Percentiles rank a stretch among this genome's conserved stretches.
phyloP scores from a whole-genome alignment of 2,888 invertebrate species.

The Smittia aterrima region DNA sequence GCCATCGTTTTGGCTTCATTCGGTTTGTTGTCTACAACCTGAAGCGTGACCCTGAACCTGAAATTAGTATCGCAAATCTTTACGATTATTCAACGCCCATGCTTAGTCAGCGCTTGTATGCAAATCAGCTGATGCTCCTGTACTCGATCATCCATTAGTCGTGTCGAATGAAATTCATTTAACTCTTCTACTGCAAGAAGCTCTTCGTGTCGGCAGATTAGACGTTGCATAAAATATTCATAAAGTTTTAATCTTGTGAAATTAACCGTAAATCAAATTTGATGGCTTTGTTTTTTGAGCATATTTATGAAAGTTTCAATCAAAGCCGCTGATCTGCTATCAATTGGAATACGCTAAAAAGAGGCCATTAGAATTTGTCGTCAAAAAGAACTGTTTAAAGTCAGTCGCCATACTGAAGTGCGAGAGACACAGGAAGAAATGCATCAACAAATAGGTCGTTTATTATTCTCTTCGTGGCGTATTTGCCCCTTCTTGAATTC shows the following conservation, averaged over 20 bases:
- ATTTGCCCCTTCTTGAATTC: constrained; percentile 26
- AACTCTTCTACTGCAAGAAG: neutral
- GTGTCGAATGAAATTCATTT: neutral
- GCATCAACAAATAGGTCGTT: constrained; percentile 35
- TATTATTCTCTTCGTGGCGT: constrained; percentile 21
- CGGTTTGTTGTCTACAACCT: neutral
- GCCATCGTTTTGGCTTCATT: neutral
- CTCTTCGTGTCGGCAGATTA: too few species aligned
- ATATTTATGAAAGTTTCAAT: too few species aligned
- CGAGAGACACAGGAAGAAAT: constrained; percentile 25
- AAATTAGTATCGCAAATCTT: neutral
- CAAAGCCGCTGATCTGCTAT: too few species aligned
- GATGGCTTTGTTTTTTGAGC: too few species aligned
- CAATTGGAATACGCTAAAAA: too few species aligned
- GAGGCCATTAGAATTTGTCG: too few species aligned
- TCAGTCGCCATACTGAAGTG: neutral
- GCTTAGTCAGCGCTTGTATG: neutral
- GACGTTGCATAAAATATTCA: neutral
- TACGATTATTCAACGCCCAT: neutral
- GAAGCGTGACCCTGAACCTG: neutral
- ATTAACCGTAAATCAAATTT: neutral
- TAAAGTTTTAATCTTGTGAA: neutral
- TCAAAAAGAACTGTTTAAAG: too few species aligned
- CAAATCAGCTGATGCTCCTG: neutral
- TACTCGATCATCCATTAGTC: neutral